These are phyloP conservation scores for Nyctalus aviator DNA, from an alignment of 2,797 vertebrate genomes.

Conservation along the genomic window DNA sequence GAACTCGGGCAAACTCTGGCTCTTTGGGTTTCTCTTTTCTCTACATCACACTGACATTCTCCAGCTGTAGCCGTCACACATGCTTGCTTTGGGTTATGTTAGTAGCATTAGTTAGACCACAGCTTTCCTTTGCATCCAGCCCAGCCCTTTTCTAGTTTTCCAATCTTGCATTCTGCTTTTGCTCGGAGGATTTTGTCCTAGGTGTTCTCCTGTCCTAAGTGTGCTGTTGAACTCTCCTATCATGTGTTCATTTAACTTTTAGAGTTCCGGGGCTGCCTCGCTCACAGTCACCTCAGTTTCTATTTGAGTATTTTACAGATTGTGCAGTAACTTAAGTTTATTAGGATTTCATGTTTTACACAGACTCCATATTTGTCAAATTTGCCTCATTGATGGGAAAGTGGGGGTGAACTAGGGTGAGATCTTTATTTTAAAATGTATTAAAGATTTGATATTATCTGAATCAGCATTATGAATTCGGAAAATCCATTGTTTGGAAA, in stretches of 20 bases:
- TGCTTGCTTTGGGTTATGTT: background rate
- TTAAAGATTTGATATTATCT: background rate
- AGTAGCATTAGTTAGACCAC: background rate
- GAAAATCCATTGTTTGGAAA: background rate
- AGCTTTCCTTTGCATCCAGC: background rate
- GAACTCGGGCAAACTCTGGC: background rate
- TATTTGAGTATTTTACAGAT: background rate
- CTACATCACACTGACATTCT: background rate
- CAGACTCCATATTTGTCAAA: background rate
- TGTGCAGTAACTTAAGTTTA: background rate
- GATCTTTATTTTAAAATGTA: background rate
- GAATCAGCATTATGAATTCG: background rate
- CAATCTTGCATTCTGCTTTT: background rate
- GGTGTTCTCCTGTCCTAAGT: background rate
- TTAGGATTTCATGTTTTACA: background rate
- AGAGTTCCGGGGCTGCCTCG: background rate
- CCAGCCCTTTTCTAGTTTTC: background rate
- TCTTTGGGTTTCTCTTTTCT: background rate
- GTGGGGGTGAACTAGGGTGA: background rate
- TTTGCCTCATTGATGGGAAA: slow-evolving; percentile 20
- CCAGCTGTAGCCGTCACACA: background rate
- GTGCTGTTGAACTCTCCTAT: background rate
- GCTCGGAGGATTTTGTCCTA: background rate
- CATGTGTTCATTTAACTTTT: background rate
- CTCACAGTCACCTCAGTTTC: background rate